Evolutionary conservation across 2,113 vertebrate genomes (phyloP).

Genomic region (Loxodonta africana): DNA sequence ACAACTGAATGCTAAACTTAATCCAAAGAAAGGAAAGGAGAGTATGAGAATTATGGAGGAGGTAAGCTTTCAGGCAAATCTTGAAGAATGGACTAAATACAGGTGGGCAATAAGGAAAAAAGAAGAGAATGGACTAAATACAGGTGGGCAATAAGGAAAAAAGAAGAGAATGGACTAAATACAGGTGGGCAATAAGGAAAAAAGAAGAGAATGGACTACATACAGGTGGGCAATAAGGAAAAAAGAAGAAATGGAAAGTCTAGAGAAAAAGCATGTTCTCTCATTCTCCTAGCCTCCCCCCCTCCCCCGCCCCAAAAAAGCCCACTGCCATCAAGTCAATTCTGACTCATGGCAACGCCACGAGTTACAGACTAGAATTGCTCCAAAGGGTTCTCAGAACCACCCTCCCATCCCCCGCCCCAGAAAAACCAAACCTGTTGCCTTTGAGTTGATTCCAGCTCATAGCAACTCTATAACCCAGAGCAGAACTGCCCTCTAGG

Average conservation of each 20-base stretch:
- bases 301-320: no score
- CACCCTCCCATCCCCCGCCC: no score
- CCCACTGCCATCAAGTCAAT: no score
- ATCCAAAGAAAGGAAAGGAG: conserved; percentile 20
- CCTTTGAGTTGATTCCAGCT: no score
- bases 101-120: neutral
- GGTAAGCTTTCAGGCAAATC: neutral
- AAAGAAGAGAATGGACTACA: neutral
- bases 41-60: neutral
- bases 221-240: neutral
- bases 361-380: no score
- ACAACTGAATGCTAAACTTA: neutral
- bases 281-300: neutral
- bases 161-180: neutral
- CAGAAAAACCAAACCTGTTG: no score
- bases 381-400: no score
- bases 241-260: neutral
- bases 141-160: neutral
- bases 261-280: neutral
- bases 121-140: neutral
- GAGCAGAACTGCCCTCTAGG: no score
- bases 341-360: no score
- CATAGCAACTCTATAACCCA: no score
- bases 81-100: neutral
- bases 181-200: neutral